phyloP scores from a whole-genome alignment of 2,113 vertebrate species.

The Tapirus terrestris region DNA sequence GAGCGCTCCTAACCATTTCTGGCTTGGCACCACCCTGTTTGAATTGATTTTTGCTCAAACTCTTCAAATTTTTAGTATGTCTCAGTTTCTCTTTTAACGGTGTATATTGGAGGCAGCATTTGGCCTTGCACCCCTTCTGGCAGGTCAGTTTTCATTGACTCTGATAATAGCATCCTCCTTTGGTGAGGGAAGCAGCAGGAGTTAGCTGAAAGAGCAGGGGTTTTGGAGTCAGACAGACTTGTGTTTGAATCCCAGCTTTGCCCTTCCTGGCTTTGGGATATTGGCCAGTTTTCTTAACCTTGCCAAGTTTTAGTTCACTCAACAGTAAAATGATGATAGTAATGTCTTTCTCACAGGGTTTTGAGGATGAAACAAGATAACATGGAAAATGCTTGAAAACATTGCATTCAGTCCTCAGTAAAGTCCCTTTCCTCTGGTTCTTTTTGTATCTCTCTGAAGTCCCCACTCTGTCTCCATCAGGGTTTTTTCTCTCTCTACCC shows the following conservation, averaged over 20 bases:
- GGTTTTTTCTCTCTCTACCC: neutral
- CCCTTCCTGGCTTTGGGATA: neutral
- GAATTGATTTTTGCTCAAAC: neutral
- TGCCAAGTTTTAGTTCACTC: constrained; percentile 27
- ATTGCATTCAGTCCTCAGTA: neutral
- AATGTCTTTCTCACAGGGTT: neutral
- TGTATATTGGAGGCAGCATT: neutral
- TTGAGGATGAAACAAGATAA: neutral
- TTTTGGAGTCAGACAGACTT: neutral
- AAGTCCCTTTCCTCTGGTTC: neutral
- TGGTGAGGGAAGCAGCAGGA: neutral
- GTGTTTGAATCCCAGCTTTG: neutral
- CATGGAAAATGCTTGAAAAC: neutral
- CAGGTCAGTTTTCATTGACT: neutral
- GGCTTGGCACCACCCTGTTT: neutral
- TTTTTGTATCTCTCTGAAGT: neutral
- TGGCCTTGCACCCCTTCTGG: neutral
- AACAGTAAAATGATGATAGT: neutral
- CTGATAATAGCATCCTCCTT: neutral
- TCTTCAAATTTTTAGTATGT: neutral
- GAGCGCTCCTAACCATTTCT: neutral
- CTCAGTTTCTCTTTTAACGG: neutral
- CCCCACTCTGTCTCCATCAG: neutral
- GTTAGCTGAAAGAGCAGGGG: neutral
- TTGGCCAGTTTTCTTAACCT: neutral